These are phyloP conservation scores for Bufotes viridis DNA, from an alignment of 2,797 vertebrate species.

Conservation along the genomic window DNA sequence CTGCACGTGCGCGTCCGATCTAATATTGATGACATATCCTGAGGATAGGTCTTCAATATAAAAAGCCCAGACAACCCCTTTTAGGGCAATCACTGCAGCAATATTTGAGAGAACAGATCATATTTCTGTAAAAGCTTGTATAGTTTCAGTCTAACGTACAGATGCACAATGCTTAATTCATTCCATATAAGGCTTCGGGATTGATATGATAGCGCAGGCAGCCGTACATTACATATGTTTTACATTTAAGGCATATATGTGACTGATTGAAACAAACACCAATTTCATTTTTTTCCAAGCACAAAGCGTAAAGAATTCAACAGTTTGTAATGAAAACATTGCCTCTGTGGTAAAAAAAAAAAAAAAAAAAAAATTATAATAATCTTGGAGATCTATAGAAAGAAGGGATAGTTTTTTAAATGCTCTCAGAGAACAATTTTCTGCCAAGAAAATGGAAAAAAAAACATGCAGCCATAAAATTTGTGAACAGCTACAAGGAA, in stretches of 20 bases:
- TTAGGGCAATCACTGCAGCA: not conserved
- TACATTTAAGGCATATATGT: constrained; percentile 40
- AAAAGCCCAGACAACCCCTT: no score
- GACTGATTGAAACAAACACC: constrained; percentile 54
- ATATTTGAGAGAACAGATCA: not conserved
- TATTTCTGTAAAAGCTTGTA: not conserved
- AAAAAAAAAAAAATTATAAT: not conserved
- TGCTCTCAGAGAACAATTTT: constrained; percentile 35
- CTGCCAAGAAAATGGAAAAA: constrained; percentile 37
- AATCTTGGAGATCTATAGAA: not conserved
- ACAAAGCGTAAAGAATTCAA: constrained; percentile 46
- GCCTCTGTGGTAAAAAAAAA: constrained; percentile 35
- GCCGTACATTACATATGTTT: constrained; percentile 33
- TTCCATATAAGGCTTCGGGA: constrained; percentile 25
- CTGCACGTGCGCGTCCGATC: no score
- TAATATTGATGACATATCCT: no score
- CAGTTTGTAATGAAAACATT: constrained; percentile 53
- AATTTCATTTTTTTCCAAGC: constrained; percentile 3
- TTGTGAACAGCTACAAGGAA: constrained; percentile 25
- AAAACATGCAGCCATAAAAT: constrained; percentile 21
- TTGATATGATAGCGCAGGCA: constrained; percentile 1
- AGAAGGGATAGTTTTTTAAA: constrained; percentile 18
- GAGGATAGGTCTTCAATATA: no score
- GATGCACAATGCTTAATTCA: not conserved
- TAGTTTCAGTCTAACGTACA: not conserved